phyloP scores from a whole-genome alignment of 1,140 invertebrate species.

The Lepeophtheirus salmonis region DNA sequence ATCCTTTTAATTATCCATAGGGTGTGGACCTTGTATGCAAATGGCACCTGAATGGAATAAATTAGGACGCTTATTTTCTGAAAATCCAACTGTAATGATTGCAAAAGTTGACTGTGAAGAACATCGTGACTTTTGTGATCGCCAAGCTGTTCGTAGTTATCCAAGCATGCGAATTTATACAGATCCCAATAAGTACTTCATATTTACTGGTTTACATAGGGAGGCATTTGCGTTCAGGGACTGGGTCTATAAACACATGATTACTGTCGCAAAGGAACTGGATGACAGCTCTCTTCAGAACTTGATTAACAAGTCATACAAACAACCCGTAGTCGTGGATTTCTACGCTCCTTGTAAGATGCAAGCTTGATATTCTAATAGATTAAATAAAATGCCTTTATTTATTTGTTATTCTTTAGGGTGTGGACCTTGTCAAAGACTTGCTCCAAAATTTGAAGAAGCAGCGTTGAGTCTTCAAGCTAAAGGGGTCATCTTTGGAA shows the following conservation, averaged over 20 bases:
- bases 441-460: slow-evolving; percentile 5
- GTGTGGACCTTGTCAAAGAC: slow-evolving; percentile 2
- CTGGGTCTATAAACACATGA: not conserved
- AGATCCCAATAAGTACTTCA: not conserved
- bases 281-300: not conserved
- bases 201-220: not conserved
- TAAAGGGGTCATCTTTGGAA: not conserved
- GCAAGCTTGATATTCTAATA: not conserved
- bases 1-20: not conserved
- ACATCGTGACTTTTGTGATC: not conserved
- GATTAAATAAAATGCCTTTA: too few relatives aligned
- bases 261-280: not conserved
- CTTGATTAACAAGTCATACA: not conserved
- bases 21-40: slow-evolving; percentile 45
- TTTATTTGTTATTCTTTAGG: not conserved
- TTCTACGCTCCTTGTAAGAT: slow-evolving; percentile 7
- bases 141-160: not conserved
- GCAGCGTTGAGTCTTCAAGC: not conserved
- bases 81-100: not conserved
- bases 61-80: not conserved
- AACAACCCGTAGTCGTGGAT: not conserved
- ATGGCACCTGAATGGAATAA: slow-evolving; percentile 35
- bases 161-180: not conserved
- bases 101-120: slow-evolving; percentile 1
- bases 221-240: not conserved